Evolutionary conservation across 1,140 invertebrate genomes (phyloP).

Genomic region (Leptestheria dahalacensis): DNA sequence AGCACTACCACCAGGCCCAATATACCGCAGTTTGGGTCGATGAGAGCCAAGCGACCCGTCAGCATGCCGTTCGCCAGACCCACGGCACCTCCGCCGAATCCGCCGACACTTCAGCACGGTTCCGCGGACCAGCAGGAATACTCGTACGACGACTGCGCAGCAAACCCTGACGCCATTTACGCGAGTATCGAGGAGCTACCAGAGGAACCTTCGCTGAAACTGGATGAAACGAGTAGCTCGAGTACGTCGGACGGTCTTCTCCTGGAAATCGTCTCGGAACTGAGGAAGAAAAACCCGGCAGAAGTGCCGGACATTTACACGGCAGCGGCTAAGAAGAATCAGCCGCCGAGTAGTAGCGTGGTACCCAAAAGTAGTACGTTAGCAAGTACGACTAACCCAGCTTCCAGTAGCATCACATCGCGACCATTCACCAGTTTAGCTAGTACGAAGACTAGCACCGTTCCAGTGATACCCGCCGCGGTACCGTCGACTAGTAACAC

Average conservation of each 20-base stretch:
- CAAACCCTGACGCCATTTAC: slow-evolving; percentile 54
- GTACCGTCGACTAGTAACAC: slow-evolving; percentile 1
- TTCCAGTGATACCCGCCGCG: neutral
- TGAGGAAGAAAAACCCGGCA: slow-evolving; percentile 64
- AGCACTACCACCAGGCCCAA: slow-evolving; percentile 30
- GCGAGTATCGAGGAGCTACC: slow-evolving; percentile 64
- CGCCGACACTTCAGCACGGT: slow-evolving; percentile 29
- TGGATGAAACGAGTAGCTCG: slow-evolving; percentile 21
- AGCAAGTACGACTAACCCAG: too few species aligned
- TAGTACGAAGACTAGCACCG: too few species aligned
- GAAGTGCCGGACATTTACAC: slow-evolving; percentile 51
- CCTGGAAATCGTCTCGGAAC: slow-evolving; percentile 70
- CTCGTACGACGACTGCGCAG: slow-evolving; percentile 53
- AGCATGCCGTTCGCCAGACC: slow-evolving; percentile 46
- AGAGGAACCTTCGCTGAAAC: neutral
- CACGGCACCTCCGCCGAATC: slow-evolving; percentile 44
- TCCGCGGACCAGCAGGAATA: slow-evolving; percentile 31
- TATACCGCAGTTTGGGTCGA: slow-evolving; percentile 62
- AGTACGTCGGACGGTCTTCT: slow-evolving; percentile 44
- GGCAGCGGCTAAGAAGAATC: slow-evolving; percentile 30
- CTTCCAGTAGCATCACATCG: too few species aligned
- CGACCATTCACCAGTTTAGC: too few species aligned
- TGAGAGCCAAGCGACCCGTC: slow-evolving; percentile 51
- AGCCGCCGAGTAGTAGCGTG: neutral
- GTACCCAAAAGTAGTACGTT: neutral